Evolutionary conservation across 2,888 invertebrate species (phyloP), one percentile per base, ranked within the genome.

Genomic region (Enchytraeus crypticus): DNA sequence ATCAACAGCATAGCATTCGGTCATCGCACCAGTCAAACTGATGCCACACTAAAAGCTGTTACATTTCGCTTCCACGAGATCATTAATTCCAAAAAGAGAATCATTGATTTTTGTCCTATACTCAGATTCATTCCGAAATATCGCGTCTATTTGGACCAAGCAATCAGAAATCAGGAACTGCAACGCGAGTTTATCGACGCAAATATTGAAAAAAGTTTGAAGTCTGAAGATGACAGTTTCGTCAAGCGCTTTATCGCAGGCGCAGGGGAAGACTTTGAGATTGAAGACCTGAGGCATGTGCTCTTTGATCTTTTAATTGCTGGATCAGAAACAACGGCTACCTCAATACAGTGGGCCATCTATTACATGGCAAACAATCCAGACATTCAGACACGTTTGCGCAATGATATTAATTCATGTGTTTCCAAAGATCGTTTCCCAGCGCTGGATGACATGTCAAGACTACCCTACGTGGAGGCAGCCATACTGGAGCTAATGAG

Each of bases 281-380:
- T 5, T 18, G 56, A 49, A n/a, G 55, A 49, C 5, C 26, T 57
- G 29, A 14, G 11, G 5, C 18, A 14, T 11, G 21, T 34, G 3
- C 30, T 56, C 8, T 29, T 33, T 18, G 60, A 60, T 26, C 51
- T 60, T 30, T 32, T 57, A 18, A 26, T 56, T 1, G 74, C 75
- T 14, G 76, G 76, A 11, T 73, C 73, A 54, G 75, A 74, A 49
- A 74, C 74, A 18, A 71, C 73, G 23, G 69, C 73, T 3, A 69
- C 70, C 34, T 74, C 74, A 2, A 57, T 76, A 14, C 71, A 71
- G 43, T 76, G 76, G 76, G 64, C 69, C 4, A 63, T 74, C 14
- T 65, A 73, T 1, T 72, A 70, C 64, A 69, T 74, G 69, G 70
- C 73, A n/a, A 68, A 69, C 18, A 57, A 73, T 59, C 71, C 69